A percentile compares a stretch with the other conserved stretches of the same genome.
Evolutionary conservation across 1,140 invertebrate species (phyloP).

Genomic region (Spodoptera frugiperda): DNA sequence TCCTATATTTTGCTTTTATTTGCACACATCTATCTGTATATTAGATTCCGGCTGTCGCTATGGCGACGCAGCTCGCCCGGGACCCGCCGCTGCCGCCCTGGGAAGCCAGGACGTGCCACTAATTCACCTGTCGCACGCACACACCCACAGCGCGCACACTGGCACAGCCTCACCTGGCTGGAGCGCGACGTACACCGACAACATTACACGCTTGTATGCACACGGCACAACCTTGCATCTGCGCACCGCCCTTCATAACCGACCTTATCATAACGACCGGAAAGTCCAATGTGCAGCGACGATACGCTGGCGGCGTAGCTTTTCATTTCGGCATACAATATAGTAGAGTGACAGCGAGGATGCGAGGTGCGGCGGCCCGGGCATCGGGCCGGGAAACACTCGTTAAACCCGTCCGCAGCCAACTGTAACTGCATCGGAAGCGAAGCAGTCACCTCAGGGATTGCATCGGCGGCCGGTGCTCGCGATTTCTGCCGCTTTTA

Average conservation of each 20-base stretch:
- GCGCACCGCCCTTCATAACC: slow-evolving; percentile 45
- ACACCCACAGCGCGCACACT: slow-evolving; percentile 53
- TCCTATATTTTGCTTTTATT: slow-evolving; percentile 66
- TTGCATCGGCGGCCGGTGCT: slow-evolving; percentile 52
- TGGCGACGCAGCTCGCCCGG: slow-evolving; percentile 73
- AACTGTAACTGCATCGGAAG: slow-evolving; percentile 74
- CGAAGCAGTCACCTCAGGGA: slow-evolving; percentile 67
- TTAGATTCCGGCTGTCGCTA: slow-evolving; percentile 71
- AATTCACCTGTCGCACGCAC: slow-evolving; percentile 74
- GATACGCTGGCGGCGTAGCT: slow-evolving; percentile 14
- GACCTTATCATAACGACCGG: slow-evolving; percentile 60
- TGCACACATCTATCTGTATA: slow-evolving; percentile 61
- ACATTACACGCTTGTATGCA: slow-evolving; percentile 69
- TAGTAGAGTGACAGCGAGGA: slow-evolving; percentile 51
- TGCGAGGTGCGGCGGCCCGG: slow-evolving; percentile 61
- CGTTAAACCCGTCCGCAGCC: slow-evolving; percentile 69
- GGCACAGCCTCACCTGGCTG: slow-evolving; percentile 53
- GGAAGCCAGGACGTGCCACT: slow-evolving; percentile 62
- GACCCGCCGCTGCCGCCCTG: slow-evolving; percentile 61
- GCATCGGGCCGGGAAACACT: slow-evolving; percentile 68
- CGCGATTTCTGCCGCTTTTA: slow-evolving; percentile 62
- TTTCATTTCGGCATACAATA: slow-evolving; percentile 53
- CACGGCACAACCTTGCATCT: slow-evolving; percentile 63
- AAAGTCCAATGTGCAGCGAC: slow-evolving; percentile 51
- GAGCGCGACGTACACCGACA: slow-evolving; percentile 58